Percentiles rank a stretch among this genome's conserved stretches.
Evolutionary conservation across 1,140 invertebrate genomes (phyloP).

Genomic region (Papilio helenus): DNA sequence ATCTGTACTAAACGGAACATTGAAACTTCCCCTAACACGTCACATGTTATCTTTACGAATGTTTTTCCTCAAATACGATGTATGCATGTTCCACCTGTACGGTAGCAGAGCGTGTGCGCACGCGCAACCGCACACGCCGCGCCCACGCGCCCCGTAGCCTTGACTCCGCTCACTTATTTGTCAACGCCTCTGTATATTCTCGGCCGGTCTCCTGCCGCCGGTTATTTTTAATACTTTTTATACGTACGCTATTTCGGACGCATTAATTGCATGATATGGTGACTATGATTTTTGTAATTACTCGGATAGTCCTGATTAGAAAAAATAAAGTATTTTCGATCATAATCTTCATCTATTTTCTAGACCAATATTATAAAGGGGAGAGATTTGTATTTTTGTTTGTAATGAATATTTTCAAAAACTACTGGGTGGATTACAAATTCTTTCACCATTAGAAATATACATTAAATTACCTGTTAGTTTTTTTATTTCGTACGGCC

Average conservation of each 20-base stretch:
- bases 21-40: too few relatives aligned
- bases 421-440: too few relatives aligned
- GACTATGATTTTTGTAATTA: not conserved
- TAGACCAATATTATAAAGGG: too few relatives aligned
- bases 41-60: too few relatives aligned
- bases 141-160: slow-evolving; percentile 26
- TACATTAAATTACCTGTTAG: too few relatives aligned
- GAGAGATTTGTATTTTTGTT: too few relatives aligned
- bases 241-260: slow-evolving; percentile 23
- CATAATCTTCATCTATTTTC: too few relatives aligned
- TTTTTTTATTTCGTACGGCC: too few relatives aligned
- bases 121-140: not conserved
- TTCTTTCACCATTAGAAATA: too few relatives aligned
- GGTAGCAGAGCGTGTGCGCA: not conserved
- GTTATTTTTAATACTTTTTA: slow-evolving; percentile 27
- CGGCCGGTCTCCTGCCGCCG: not conserved
- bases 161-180: slow-evolving; percentile 30
- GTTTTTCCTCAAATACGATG: not conserved
- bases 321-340: too few relatives aligned
- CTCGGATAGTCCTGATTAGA: not conserved
- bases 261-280: not conserved
- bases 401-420: too few relatives aligned
- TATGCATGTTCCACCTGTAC: not conserved
- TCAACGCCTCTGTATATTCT: slow-evolving; percentile 20
- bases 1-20: too few relatives aligned